Base-by-base conservation (phyloP, 2,888 invertebrate genomes). In the Troides helena region DNA sequence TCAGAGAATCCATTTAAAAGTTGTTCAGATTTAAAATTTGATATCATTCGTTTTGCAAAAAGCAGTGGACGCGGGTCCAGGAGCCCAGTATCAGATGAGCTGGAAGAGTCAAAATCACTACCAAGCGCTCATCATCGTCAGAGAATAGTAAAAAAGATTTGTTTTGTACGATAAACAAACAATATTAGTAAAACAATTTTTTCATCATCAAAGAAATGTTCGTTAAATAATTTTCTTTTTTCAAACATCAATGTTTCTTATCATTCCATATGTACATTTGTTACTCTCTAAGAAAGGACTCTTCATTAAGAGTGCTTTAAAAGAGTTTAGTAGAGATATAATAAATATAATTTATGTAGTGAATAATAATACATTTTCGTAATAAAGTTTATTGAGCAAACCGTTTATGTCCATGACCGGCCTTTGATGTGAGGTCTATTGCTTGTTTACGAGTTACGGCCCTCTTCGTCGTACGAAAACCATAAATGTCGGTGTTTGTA, bases 381-480 rank as follows among this genome's bases (percentile, higher is more conserved):
- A 59, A 25, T 30, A 18, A 50, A 57, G 25, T 59, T 17, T 59
- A 46, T 59, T 60, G 18, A 46, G 30, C 46, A 2, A n/a, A 58
- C 43, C 30, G 50, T 66, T 66, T 50, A 66, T 46, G 50, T 59
- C 46, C n/a, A 58, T 59, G 46, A 12, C n/a, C 39, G 25, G 43
- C 21, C 25, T 66, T 6, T 66, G 59, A 59, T 66, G 59, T 60
- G 17, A 23, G 59, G 46, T 59, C 23, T 66, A 66, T 59, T 59
- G 65, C 65, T 46, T 65, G 25, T 59, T 65, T 59, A 65, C 59
- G 59, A 58, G 64, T 43, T 43, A 58, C 23, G 65, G 25, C 23
- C 56, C 43, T 65, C 57, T 65, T 1, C 14, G 43, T 65, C 23
- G 65, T 43, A 65, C 14, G 21, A 23, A 65, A 58, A 8, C 21